These are phyloP conservation scores for Taxidea taxus DNA, from an alignment of 2,113 vertebrate genomes.

Conservation along the genomic window DNA sequence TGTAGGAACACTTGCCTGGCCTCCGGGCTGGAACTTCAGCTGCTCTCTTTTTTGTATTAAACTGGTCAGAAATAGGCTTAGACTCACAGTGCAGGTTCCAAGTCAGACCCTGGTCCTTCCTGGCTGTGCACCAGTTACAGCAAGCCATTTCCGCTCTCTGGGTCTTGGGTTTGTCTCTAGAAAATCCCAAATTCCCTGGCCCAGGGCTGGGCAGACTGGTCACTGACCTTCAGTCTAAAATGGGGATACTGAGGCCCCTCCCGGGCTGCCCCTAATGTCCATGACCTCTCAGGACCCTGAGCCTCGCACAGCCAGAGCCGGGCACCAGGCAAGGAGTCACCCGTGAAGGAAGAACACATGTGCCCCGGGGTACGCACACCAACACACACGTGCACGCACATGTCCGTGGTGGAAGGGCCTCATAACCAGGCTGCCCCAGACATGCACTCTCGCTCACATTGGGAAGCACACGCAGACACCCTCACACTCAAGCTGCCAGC, in stretches of 20 bases:
- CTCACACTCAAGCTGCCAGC: not conserved
- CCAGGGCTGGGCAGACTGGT: too few relatives aligned
- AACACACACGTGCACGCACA: not conserved
- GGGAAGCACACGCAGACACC: not conserved
- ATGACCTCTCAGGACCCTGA: not conserved
- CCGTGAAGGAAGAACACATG: not conserved
- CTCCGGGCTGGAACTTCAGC: not conserved
- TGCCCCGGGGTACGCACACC: not conserved
- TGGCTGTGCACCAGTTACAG: not conserved
- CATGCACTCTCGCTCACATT: not conserved
- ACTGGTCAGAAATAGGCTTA: not conserved
- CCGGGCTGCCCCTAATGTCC: not conserved
- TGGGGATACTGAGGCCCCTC: not conserved
- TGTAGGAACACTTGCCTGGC: not conserved
- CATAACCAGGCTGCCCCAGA: not conserved
- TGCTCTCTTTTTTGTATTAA: not conserved
- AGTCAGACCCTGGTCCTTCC: not conserved
- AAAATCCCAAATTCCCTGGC: not conserved
- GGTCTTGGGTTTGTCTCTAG: slow-evolving; percentile 11
- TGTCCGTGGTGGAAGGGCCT: not conserved
- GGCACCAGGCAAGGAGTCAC: not conserved
- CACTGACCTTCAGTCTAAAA: not conserved
- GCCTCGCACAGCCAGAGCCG: not conserved
- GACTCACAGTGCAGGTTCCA: not conserved
- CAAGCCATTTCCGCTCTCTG: not conserved